These are phyloP conservation scores for Bombyx mori DNA, from an alignment of 1,140 invertebrate species.

Conservation along the genomic window ASM3026992v2 NC_085118.1:334001-334500, in stretches of 20 bases:
- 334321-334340: conserved; percentile 28
- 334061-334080: too few species aligned
- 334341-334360: conserved; percentile 15
- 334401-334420: conserved; percentile 13
- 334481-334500: conserved; percentile 15
- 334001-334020: too few species aligned
- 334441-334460: conserved; percentile 27
- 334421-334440: conserved; percentile 13
- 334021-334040: too few species aligned
- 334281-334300: conserved; percentile 10
- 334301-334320: conserved; percentile 12
- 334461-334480: conserved; percentile 38
- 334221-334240: conserved; percentile 4
- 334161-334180: too few species aligned
- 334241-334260: background rate
- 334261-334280: conserved; percentile 13
- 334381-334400: conserved; percentile 2
- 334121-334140: too few species aligned
- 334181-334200: conserved; percentile 1
- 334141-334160: too few species aligned
- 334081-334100: too few species aligned
- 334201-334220: conserved; percentile 8
- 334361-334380: conserved; percentile 3
- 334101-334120: too few species aligned
- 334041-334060: too few species aligned